A percentile compares a stretch with the other conserved stretches of the same genome.
These are phyloP conservation scores for Diuraphis noxia DNA, from an alignment of 1,140 invertebrate species.

Conservation along the genomic window DNA sequence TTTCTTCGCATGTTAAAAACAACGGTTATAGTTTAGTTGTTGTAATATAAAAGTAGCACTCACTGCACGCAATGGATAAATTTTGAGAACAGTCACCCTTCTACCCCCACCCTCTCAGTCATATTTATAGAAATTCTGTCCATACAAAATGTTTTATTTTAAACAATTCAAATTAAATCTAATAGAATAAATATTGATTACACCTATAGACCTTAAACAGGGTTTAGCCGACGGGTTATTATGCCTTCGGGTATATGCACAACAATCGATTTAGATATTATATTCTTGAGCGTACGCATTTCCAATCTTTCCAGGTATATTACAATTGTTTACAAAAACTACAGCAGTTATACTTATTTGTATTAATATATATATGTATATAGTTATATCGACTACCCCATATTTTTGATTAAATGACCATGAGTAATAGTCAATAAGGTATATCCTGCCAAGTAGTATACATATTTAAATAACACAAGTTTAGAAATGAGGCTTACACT, in stretches of 20 bases:
- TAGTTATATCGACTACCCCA: neutral
- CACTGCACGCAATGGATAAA: neutral
- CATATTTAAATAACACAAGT: no score
- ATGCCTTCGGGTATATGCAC: no score
- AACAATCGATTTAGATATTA: no score
- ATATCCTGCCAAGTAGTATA: no score
- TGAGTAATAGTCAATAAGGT: neutral
- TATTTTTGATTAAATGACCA: neutral
- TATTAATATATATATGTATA: no score
- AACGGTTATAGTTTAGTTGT: neutral
- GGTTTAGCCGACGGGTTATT: neutral
- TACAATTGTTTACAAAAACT: neutral
- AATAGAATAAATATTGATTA: neutral
- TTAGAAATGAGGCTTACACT: no score
- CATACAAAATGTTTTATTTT: neutral
- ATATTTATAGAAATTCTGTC: neutral
- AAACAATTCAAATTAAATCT: neutral
- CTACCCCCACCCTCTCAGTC: no score
- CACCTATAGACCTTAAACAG: neutral
- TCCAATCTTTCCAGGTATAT: neutral
- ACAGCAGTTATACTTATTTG: neutral
- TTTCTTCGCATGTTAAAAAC: neutral
- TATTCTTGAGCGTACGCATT: neutral
- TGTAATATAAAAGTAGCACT: neutral
- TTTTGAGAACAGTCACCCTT: neutral